A percentile compares a stretch with the other conserved stretches of the same genome.
Conservation (phyloP, 1,140 invertebrate species). For the Caenorhabditis briggsae region DNA sequence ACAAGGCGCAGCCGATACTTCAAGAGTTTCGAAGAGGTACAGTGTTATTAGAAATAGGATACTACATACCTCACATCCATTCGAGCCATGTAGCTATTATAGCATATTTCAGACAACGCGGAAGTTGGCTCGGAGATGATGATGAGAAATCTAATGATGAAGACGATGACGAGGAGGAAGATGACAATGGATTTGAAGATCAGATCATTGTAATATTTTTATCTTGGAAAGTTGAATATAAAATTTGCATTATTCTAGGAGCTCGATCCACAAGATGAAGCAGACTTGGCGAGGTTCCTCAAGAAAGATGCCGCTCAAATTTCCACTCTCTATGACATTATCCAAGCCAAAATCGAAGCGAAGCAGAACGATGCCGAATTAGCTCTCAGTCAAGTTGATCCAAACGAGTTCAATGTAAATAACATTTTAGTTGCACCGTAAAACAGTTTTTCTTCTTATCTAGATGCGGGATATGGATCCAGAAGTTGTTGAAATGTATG, state of each 20-base stretch:
- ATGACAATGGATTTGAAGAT: conserved; percentile 62
- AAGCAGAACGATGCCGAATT: conserved; percentile 65
- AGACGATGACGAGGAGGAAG: conserved; percentile 64
- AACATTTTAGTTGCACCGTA: not conserved
- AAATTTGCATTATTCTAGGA: conserved; percentile 61
- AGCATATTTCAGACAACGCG: conserved; percentile 61
- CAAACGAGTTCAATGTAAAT: conserved; percentile 59
- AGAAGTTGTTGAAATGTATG: conserved; percentile 85
- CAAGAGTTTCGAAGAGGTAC: conserved; percentile 57
- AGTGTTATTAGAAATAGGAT: not conserved
- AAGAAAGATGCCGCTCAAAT: conserved; percentile 59
- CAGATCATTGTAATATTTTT: conserved; percentile 61
- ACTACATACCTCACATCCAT: not conserved
- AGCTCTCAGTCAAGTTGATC: conserved; percentile 57
- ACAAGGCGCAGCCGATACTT: conserved; percentile 58
- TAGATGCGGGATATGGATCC: conserved; percentile 82
- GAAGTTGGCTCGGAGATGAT: conserved; percentile 60
- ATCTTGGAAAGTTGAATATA: not conserved
- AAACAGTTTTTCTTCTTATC: not conserved
- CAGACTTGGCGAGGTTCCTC: conserved; percentile 68
- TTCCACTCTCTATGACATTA: conserved; percentile 69
- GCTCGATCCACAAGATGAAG: conserved; percentile 70
- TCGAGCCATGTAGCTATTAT: not conserved
- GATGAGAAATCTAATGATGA: conserved; percentile 66
- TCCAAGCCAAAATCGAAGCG: conserved; percentile 72